A percentile compares a stretch with the other conserved stretches of the same genome.
Evolutionary conservation across 2,797 vertebrate genomes (phyloP).

Genomic region (Benthosema pterotum): DNA sequence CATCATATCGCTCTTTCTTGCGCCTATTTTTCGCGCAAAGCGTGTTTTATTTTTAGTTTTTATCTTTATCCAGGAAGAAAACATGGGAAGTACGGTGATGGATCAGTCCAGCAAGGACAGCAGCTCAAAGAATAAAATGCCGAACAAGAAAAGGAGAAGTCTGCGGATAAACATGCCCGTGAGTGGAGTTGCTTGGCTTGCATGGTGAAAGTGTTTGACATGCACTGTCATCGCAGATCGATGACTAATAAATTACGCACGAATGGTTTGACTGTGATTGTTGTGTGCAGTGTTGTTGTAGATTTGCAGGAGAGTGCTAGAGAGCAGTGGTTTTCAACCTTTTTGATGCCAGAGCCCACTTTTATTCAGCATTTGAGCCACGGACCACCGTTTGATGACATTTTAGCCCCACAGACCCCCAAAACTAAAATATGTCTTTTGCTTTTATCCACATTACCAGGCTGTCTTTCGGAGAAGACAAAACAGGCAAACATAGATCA

Average conservation of each 20-base stretch:
- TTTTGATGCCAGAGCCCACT: too few species aligned
- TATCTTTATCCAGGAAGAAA: slow-evolving; percentile 17
- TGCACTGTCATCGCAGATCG: not conserved
- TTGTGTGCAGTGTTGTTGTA: not conserved
- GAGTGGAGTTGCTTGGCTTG: too few species aligned
- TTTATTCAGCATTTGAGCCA: too few species aligned
- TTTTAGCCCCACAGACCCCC: too few species aligned
- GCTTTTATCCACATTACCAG: too few species aligned
- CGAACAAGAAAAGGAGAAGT: slow-evolving; percentile 75
- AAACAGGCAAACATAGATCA: too few species aligned
- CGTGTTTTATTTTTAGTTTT: not conserved
- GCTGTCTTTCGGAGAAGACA: too few species aligned
- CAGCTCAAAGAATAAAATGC: slow-evolving; percentile 74
- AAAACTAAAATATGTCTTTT: too few species aligned
- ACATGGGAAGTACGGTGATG: slow-evolving; percentile 84
- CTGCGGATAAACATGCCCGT: slow-evolving; percentile 83
- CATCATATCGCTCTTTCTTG: too few species aligned
- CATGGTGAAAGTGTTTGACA: slow-evolving; percentile 47
- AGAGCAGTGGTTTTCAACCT: too few species aligned
- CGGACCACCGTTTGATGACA: too few species aligned
- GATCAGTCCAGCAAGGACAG: slow-evolving; percentile 72
- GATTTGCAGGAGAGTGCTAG: not conserved
- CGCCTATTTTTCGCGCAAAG: not conserved
- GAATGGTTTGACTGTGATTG: not conserved
- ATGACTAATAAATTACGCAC: not conserved